phyloP scores from a whole-genome alignment of 2,888 invertebrate species.

The Gisinianus flammeolus region DNA sequence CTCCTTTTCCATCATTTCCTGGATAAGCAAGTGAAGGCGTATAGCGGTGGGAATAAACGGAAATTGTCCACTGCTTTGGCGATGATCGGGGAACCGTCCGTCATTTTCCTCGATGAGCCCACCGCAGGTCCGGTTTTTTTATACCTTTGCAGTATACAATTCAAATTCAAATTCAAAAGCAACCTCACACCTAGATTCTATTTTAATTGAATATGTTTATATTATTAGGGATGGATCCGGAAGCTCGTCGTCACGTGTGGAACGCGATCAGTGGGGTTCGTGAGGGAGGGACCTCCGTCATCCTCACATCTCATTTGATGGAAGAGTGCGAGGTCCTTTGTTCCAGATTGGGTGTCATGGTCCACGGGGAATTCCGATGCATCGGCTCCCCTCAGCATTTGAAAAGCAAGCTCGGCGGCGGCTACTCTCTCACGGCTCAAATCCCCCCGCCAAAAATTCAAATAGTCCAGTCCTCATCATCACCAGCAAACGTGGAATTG shows the following conservation, averaged over 20 bases:
- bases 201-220: no score
- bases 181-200: no score
- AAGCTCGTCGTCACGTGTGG: constrained; percentile 15
- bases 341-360: no score
- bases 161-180: no score
- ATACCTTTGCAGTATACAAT: no score
- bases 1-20: constrained; percentile 69
- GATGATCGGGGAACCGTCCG: not conserved
- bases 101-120: not conserved
- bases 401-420: no score
- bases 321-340: constrained; percentile 6
- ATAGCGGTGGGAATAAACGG: constrained; percentile 25
- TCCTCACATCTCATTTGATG: constrained; percentile 17
- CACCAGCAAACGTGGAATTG: no score
- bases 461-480: no score
- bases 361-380: no score
- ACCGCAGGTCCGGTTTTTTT: constrained; percentile 7
- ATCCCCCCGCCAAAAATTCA: not conserved
- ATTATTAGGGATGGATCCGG: no score
- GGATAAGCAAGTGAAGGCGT: constrained; percentile 64
- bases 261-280: constrained; percentile 4
- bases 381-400: no score
- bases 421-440: not conserved
- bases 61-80: constrained; percentile 7
- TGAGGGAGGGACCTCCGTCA: not conserved